Evolutionary conservation across 1,140 invertebrate genomes (phyloP).

Genomic region (Platyscapa corneri): DNA sequence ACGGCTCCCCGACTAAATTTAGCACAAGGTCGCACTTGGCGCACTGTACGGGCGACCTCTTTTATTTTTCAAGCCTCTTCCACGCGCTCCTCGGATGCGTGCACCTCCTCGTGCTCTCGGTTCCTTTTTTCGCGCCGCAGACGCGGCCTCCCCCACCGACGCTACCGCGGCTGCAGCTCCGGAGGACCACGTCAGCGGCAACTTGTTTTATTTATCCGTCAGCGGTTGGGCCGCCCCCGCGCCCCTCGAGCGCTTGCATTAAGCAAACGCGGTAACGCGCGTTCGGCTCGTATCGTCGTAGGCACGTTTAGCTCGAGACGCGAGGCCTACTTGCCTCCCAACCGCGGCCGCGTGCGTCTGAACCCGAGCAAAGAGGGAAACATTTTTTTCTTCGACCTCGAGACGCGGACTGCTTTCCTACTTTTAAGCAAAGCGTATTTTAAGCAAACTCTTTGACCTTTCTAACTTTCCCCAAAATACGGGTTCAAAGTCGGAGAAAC

Average conservation of each 20-base stretch:
- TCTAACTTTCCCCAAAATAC: not conserved
- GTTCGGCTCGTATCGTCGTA: not conserved
- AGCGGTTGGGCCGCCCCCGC: not conserved
- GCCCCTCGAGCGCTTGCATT: not conserved
- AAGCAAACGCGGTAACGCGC: not conserved
- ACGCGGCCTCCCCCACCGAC: not conserved
- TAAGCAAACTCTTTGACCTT: not conserved
- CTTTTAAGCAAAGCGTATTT: not conserved
- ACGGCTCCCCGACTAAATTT: slow-evolving; percentile 35
- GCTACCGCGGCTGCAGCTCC: not conserved
- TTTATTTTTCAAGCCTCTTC: slow-evolving; percentile 44
- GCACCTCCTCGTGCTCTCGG: not conserved
- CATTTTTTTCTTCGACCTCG: not conserved
- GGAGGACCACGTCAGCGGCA: not conserved
- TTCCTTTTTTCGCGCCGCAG: slow-evolving; percentile 13
- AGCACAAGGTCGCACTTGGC: slow-evolving; percentile 39
- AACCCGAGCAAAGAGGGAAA: not conserved
- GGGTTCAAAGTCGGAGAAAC: slow-evolving; percentile 10
- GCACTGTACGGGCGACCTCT: slow-evolving; percentile 6
- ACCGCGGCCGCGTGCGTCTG: not conserved
- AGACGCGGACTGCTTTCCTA: not conserved
- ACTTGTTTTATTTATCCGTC: slow-evolving; percentile 50
- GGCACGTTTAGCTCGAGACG: too few species aligned
- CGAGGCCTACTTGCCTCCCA: too few species aligned
- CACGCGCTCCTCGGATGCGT: not conserved